phyloP scores from a whole-genome alignment of 2,113 vertebrate species.

The Monopterus albus region DNA sequence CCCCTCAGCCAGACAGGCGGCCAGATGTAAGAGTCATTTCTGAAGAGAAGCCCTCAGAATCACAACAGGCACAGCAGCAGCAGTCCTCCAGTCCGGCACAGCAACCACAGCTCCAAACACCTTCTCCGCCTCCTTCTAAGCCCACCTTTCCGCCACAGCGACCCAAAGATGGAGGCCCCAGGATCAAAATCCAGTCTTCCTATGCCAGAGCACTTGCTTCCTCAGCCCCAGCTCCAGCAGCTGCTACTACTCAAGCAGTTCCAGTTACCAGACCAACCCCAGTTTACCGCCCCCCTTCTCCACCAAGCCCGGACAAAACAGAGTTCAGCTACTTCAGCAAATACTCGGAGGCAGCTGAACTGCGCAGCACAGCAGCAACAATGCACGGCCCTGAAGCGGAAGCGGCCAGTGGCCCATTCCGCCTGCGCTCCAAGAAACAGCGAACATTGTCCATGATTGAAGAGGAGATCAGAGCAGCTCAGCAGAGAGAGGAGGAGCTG shows the following conservation, averaged over 20 bases:
- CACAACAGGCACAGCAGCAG: constrained; percentile 19
- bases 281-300: constrained; percentile 80
- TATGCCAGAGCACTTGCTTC: constrained; percentile 71
- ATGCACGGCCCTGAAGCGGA: constrained; percentile 87
- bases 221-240: constrained; percentile 52
- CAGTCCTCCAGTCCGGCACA: constrained; percentile 48
- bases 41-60: constrained; percentile 38
- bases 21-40: constrained; percentile 16
- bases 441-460: constrained; percentile 98
- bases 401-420: constrained; percentile 89
- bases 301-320: constrained; percentile 81
- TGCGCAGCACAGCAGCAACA: constrained; percentile 91
- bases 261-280: constrained; percentile 73
- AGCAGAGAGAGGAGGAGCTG: constrained; percentile 96
- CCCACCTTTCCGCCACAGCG: constrained; percentile 79
- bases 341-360: constrained; percentile 94
- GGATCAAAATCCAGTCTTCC: constrained; percentile 79
- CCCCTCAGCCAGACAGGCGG: constrained; percentile 50
- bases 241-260: constrained; percentile 66
- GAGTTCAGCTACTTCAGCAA: constrained; percentile 98
- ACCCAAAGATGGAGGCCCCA: constrained; percentile 80
- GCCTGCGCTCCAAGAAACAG: constrained; percentile 94
- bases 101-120: constrained; percentile 65
- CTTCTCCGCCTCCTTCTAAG: constrained; percentile 60
- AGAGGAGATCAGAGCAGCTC: constrained; percentile 97